Evolutionary conservation across 2,797 vertebrate genomes (phyloP).

Genomic region (Sebastes steindachneri): DNA sequence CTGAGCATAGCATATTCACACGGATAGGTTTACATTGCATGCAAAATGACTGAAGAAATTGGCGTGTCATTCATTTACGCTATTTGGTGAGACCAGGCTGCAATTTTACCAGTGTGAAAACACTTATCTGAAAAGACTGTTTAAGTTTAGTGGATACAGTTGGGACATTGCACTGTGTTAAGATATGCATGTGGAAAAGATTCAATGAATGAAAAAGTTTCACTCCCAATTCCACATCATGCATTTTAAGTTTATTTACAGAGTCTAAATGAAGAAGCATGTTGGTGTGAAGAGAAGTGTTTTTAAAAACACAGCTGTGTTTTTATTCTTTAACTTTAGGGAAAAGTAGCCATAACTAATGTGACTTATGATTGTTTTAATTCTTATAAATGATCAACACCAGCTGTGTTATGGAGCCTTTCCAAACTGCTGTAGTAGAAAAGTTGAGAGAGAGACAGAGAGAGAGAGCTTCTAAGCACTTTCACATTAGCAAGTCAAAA

Average conservation of each 20-base stretch:
- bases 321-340: not conserved
- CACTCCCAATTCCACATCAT: not conserved
- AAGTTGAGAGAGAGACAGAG: not conserved
- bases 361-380: not conserved
- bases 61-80: too few species aligned
- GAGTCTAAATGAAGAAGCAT: not conserved
- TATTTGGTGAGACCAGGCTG: too few species aligned
- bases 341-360: not conserved
- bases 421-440: not conserved
- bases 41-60: too few species aligned
- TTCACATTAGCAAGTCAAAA: constrained; percentile 4
- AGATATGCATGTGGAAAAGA: not conserved
- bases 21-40: too few species aligned
- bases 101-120: not conserved
- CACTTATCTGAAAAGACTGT: not conserved
- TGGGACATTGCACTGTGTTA: not conserved
- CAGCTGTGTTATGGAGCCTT: not conserved
- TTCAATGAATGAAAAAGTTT: not conserved
- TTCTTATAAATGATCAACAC: not conserved
- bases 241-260: not conserved
- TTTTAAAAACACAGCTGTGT: not conserved
- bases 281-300: not conserved
- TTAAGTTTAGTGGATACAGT: not conserved
- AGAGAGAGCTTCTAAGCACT: not conserved
- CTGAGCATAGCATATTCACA: too few species aligned